Evolutionary conservation across 2,797 vertebrate species (phyloP), one percentile per base, ranked within the genome.

Genomic region (Chiroxiphia lanceolata): DNA sequence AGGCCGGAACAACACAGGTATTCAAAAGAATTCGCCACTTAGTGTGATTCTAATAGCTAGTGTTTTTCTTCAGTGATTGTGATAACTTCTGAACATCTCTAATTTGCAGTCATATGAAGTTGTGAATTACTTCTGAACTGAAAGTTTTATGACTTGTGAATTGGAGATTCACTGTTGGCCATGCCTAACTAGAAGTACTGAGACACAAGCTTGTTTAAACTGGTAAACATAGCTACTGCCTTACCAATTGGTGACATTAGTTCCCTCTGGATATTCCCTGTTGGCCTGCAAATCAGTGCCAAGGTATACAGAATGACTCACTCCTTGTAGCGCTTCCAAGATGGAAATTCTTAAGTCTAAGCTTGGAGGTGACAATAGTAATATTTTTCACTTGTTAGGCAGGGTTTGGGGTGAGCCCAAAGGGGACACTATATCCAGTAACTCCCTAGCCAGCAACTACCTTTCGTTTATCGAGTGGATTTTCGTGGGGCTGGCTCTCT

Each of bases 281-380:
- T 85, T 92, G 94, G 75, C 72, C 85, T 81, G 44, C 71, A 87
- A 85, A 60, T 78, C 36, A 42, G 72, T 96, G 95, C 94, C 92
- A 95, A 96, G 86, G 88, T 95, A 89, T 94, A 93, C 83, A 92
- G 87, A 90, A 36, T 94, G 95, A 96, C 94, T 97, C 92, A 95
- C 44, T 93, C 64, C 68, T 94, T 96, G 93, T 90, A 93, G 78
- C 2, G 6, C 29, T 94, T 96, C 95, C 92, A 94, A 85, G 88
- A 65, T 94, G 76, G 86, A 86, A 96, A 91, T 84, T 90, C 86
- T 74, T 18, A 60, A 87, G 33, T 68, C 67, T 68, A 20, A 78
- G 54, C 75, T 75, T 54, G 34, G 64, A 72, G 88, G 65, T 96
- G 91, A 95, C 90, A 94, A 71, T 87, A 82, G 50, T 44, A 50